These are phyloP conservation scores for Drosophila limbata DNA, from an alignment of 2,888 invertebrate species.

Conservation along the genomic window DNA sequence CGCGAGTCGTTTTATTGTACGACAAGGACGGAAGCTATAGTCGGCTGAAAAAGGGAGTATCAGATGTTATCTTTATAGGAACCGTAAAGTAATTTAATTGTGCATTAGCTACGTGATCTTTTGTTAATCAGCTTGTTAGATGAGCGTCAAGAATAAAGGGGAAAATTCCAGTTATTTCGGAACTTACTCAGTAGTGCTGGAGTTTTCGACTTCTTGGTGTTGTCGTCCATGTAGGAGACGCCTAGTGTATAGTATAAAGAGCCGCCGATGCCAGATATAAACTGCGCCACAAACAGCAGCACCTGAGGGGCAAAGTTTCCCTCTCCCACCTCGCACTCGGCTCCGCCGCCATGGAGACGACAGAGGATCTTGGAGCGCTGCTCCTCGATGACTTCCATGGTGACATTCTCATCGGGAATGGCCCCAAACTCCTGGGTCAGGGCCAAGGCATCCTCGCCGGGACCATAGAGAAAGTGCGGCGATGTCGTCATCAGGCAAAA, in stretches of 20 bases:
- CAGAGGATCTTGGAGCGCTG: conserved; percentile 87
- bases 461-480: conserved; percentile 90
- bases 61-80: conserved; percentile 31
- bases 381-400: conserved; percentile 85
- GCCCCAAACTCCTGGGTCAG: conserved; percentile 88
- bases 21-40: conserved; percentile 35
- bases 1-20: neutral
- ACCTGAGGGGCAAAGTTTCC: conserved; percentile 88
- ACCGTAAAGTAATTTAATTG: conserved; percentile 21
- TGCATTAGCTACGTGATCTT: neutral
- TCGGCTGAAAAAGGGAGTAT: neutral
- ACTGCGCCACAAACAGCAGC: conserved; percentile 89
- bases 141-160: neutral
- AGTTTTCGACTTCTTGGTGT: conserved; percentile 90
- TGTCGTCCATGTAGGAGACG: conserved; percentile 91
- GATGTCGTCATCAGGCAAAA: conserved; percentile 89
- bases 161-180: neutral
- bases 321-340: conserved; percentile 86
- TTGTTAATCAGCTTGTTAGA: neutral
- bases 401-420: conserved; percentile 84
- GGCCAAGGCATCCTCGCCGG: conserved; percentile 88
- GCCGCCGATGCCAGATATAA: conserved; percentile 90
- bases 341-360: conserved; percentile 81
- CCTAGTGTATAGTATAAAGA: conserved; percentile 90
- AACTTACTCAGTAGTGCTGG: conserved; percentile 89